Base-by-base conservation (phyloP, 2,888 invertebrate species). In the Aleiodes leptofemur region DNA sequence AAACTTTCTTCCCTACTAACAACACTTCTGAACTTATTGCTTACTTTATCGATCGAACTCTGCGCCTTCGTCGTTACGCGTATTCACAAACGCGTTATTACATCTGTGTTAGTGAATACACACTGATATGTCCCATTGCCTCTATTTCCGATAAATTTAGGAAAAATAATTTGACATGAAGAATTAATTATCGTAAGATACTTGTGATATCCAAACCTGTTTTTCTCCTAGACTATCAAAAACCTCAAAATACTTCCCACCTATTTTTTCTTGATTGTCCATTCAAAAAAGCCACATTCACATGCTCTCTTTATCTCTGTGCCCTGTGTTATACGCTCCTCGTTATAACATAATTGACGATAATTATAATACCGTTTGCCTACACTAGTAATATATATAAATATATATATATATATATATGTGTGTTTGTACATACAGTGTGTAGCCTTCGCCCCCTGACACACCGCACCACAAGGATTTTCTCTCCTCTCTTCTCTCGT, bases 351-450 rank as follows among this genome's bases (percentile, higher is more conserved):
- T 73, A 76, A 77, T 76, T 76, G 71, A 69, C 68, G 69, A 77
- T 74, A 77, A 76, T 77, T 76, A 69, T 76, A 74, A 76, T 69
- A 72, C 69, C 76, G 73, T 74, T 72, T 61, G 75, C 43, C 70
- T 70, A 64, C 48, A 34, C 74, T 64, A 23, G 55, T 71, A 75
- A 71, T 74, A 75, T 75, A 66, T 57, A 43, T 43, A 43, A 8
- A 9, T 11, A 43, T 43, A 9, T 7, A 43, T 7, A 43, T 38
- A 43, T 43, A 7, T 3, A 43, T 11, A 9, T 55, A n/a, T 38
- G 56, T 75, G 71, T 75, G 57, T 55, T 9, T 64, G 43, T 34
- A 43, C 43, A 16, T 23, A 53, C n/a, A 51, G n/a, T 38, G 38
- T 38, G 43, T 43, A 43, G 43, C 43, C 43, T 43, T 43, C 51